phyloP scores from a whole-genome alignment of 2,797 vertebrate species.

The Gobionotothen gibberifrons region DNA sequence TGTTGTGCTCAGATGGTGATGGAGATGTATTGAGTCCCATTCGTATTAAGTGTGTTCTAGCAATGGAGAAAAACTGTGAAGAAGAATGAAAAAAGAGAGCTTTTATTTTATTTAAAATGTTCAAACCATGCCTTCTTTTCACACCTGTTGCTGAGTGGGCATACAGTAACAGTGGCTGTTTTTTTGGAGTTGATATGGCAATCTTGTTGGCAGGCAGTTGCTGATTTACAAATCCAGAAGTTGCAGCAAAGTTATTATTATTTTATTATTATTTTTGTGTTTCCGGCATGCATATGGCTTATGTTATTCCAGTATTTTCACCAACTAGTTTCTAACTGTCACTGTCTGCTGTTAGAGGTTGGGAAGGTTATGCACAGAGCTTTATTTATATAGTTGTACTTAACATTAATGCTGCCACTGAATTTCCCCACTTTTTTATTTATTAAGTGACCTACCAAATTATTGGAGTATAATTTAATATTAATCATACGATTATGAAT shows the following conservation, averaged over 20 bases:
- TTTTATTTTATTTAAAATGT: background rate
- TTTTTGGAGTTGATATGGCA: background rate
- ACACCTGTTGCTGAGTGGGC: background rate
- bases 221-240: background rate
- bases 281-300: background rate
- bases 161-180: background rate
- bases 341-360: background rate
- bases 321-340: background rate
- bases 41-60: no score
- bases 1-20: no score
- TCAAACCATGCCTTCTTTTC: slow-evolving; percentile 5
- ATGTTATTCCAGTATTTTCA: background rate
- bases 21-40: no score
- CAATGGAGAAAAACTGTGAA: background rate
- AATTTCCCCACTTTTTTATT: no score
- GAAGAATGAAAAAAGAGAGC: background rate
- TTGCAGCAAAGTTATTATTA: background rate
- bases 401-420: no score
- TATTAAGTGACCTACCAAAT: background rate
- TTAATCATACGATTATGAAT: no score
- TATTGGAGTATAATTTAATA: background rate
- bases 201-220: background rate
- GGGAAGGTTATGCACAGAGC: background rate
- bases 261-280: no score
- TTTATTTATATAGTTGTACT: background rate